Conservation (phyloP, 2,797 vertebrate species). For the Hydrophis major region DNA sequence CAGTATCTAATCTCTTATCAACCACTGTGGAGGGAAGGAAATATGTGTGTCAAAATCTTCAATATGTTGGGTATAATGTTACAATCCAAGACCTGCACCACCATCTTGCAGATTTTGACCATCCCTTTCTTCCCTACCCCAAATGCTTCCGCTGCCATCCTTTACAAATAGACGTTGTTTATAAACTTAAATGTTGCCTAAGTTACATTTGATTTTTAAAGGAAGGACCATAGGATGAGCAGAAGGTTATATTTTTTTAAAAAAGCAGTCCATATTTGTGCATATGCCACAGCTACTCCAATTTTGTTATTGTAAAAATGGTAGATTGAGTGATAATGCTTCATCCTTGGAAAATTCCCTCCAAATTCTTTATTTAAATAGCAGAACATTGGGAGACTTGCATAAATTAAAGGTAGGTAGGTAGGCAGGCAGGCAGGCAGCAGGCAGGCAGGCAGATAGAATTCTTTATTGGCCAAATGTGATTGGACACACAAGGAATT, state of each 20-base stretch:
- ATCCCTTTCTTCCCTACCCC: background rate
- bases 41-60: background rate
- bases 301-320: background rate
- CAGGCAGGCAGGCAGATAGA: too few relatives aligned
- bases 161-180: background rate
- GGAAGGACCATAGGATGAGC: background rate
- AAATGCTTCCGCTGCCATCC: background rate
- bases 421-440: too few relatives aligned
- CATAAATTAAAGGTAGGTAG: background rate
- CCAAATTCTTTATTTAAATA: background rate
- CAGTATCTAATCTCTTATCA: background rate
- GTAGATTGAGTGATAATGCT: background rate
- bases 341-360: background rate
- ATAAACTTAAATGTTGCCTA: background rate
- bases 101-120: background rate
- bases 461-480: too few relatives aligned
- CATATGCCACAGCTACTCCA: background rate
- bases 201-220: background rate
- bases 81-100: background rate
- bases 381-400: background rate
- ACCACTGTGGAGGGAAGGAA: background rate
- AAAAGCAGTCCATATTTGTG: background rate
- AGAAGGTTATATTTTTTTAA: too few relatives aligned
- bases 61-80: background rate
- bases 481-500: too few relatives aligned